These are phyloP conservation scores for Anticlea derivata DNA, from an alignment of 2,888 invertebrate genomes.

Conservation along the genomic window DNA sequence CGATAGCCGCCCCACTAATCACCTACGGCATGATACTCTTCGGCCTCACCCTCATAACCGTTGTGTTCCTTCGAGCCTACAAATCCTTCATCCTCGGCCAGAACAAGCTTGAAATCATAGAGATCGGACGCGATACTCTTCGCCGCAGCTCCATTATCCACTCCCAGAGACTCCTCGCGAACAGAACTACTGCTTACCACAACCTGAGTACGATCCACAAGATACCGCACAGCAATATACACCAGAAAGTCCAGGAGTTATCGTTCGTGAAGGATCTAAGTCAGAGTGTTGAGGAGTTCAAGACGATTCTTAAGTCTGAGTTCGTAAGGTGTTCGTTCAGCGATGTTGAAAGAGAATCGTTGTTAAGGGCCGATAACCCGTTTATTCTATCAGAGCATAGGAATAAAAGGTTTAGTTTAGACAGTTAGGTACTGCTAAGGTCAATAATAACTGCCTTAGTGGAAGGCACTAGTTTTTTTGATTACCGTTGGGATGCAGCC, in stretches of 20 bases:
- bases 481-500: too few relatives aligned
- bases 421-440: constrained; percentile 36
- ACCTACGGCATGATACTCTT: constrained; percentile 89
- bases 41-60: constrained; percentile 86
- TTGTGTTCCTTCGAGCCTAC: constrained; percentile 89
- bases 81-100: constrained; percentile 88
- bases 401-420: constrained; percentile 51
- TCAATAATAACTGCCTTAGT: too few relatives aligned
- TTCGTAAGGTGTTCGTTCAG: constrained; percentile 62
- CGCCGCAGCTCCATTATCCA: constrained; percentile 86
- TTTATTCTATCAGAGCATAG: constrained; percentile 69
- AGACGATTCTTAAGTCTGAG: constrained; percentile 53
- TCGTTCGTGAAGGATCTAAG: constrained; percentile 53
- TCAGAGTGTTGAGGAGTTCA: constrained; percentile 61
- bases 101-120: constrained; percentile 89
- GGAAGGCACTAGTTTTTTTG: too few relatives aligned
- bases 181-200: constrained; percentile 77
- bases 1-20: constrained; percentile 87
- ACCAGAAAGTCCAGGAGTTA: constrained; percentile 49
- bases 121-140: constrained; percentile 89
- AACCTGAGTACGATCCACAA: constrained; percentile 41
- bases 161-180: constrained; percentile 83
- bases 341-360: constrained; percentile 63
- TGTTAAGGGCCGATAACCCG: constrained; percentile 67
- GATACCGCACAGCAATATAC: too few relatives aligned